A percentile compares a stretch with the other conserved stretches of the same genome.
phyloP scores from a whole-genome alignment of 1,140 invertebrate genomes.

The Aphelinus atriplicis region DNA sequence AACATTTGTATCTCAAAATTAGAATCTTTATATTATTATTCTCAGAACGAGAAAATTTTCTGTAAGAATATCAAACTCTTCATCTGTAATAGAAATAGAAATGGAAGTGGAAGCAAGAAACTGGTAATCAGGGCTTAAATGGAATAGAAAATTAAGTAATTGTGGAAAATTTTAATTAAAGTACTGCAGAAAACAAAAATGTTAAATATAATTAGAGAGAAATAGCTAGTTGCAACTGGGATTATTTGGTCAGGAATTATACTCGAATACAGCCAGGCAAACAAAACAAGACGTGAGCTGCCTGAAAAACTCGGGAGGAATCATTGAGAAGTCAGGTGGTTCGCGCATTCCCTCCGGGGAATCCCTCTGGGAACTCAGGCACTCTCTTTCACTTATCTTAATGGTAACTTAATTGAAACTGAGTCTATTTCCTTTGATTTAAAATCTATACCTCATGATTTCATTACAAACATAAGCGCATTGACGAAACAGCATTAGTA shows the following conservation, averaged over 20 bases:
- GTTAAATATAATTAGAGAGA: slow-evolving; percentile 18
- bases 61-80: too few relatives aligned
- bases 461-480: background rate
- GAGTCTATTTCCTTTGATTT: slow-evolving; percentile 5
- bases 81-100: too few relatives aligned
- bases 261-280: background rate
- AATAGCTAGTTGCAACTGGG: background rate
- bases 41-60: too few relatives aligned
- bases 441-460: slow-evolving; percentile 12
- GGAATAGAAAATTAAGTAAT: background rate
- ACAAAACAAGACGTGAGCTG: slow-evolving; percentile 16
- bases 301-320: slow-evolving; percentile 23
- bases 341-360: slow-evolving; percentile 19
- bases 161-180: slow-evolving; percentile 20
- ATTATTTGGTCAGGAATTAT: slow-evolving; percentile 15
- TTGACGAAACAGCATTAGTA: background rate
- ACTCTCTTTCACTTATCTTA: slow-evolving; percentile 29
- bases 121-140: background rate
- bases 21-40: too few relatives aligned
- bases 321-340: slow-evolving; percentile 25
- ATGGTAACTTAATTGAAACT: slow-evolving; percentile 32
- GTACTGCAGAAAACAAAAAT: background rate
- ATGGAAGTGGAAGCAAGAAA: too few relatives aligned
- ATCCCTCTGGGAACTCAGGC: background rate
- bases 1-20: too few relatives aligned